Base-by-base conservation (phyloP, 2,888 invertebrate genomes). In the Lycaena phlaeas region DNA sequence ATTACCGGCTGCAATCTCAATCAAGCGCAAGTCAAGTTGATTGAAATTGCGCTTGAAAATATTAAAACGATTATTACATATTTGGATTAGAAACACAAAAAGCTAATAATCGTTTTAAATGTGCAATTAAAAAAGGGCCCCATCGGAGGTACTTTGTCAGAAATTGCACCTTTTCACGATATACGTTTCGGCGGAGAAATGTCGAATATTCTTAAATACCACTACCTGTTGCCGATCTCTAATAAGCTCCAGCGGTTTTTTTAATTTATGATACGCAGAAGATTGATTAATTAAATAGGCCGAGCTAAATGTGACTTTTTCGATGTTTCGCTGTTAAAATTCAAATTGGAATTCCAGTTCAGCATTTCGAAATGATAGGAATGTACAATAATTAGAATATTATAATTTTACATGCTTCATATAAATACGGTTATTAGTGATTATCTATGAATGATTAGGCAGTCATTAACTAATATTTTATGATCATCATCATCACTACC, bases 201-300 rank as follows among this genome's bases (percentile, higher is more conserved):
- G 56, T 59, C 53, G 62, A 61, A 60, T 63, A 67, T 64, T 57
- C 47, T 48, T 53, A 57, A 52, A 51, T 22, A 22, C 22, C 48
- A 56, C 70, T 81, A 81, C 78, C 79, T 78, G 81, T 68, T 68
- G 68, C 69, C 52, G 64, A 63, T 61, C 61, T 66, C 76, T 76
- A 72, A 65, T 68, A 71, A 56, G 75, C 78, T 78, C 78, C 74
- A 64, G 64, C 65, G 55, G 60, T 48, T 54, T 55, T 50, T 61
- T 51, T 67, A n/a, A 73, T 79, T 77, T 81, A 77, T 72, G 61
- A 57, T 53, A 57, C 53, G 49, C 53, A 55, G 51, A 42, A 56
- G 56, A 54, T 65, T 71, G 71, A 78, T 76, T 76, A 75, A 81
- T 79, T 71, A 65, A 70, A 71, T 61, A 63, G 26, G 10, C 30